phyloP scores from a whole-genome alignment of 64 coral and sea anemone genomes.

The Montipora capricornis region DNA sequence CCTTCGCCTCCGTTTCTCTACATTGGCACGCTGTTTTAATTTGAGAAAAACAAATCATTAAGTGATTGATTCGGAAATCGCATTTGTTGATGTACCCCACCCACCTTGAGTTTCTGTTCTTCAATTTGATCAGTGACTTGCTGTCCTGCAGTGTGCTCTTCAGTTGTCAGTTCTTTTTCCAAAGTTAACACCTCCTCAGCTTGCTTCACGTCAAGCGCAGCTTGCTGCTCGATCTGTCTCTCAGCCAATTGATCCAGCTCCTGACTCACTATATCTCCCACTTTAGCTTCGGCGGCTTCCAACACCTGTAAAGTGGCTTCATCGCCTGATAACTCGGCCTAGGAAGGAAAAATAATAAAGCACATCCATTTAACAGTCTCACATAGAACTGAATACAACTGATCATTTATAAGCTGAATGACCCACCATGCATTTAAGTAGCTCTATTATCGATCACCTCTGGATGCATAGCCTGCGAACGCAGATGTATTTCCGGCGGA shows the following conservation, averaged over 20 bases:
- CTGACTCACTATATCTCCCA: conserved; percentile 43
- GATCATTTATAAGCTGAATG: too few species aligned
- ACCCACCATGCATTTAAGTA: too few species aligned
- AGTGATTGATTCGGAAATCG: too few species aligned
- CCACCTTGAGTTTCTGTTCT: conserved; percentile 91
- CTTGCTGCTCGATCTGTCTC: conserved; percentile 74
- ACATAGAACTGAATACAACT: too few species aligned
- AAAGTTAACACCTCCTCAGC: conserved; percentile 59
- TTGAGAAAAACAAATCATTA: too few species aligned
- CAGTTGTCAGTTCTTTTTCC: conserved; percentile 65
- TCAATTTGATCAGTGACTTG: conserved; percentile 83
- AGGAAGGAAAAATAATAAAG: neutral
- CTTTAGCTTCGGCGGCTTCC: conserved; percentile 63
- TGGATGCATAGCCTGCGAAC: too few species aligned
- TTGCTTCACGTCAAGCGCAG: conserved; percentile 77
- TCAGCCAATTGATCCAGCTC: conserved; percentile 69
- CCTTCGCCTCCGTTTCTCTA: too few species aligned
- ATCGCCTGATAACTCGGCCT: conserved; percentile 89
- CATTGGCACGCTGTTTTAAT: too few species aligned
- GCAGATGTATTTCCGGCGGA: too few species aligned
- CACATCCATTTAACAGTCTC: neutral
- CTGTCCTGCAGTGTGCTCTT: conserved; percentile 34
- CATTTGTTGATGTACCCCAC: neutral
- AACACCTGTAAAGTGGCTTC: conserved; percentile 73
- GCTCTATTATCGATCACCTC: too few species aligned